phyloP scores from a whole-genome alignment of 2,113 vertebrate species.

The Tichodroma muraria region DNA sequence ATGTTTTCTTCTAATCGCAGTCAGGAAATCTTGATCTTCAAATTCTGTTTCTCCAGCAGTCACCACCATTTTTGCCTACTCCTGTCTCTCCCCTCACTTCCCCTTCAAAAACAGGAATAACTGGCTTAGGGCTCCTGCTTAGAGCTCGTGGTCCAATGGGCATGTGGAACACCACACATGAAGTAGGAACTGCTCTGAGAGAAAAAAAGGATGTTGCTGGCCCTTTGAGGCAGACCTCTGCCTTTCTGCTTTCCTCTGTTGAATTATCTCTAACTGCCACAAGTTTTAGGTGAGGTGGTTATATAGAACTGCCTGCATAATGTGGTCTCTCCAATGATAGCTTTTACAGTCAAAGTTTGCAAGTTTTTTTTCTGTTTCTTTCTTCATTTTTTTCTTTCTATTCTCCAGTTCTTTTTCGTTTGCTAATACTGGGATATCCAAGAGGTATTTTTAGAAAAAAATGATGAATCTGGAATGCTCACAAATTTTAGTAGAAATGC shows the following conservation, averaged over 20 bases:
- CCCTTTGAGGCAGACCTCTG: background rate
- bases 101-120: slow-evolving; percentile 38
- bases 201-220: slow-evolving; percentile 21
- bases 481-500: background rate
- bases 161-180: background rate
- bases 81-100: background rate
- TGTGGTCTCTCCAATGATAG: background rate
- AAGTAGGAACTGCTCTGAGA: background rate
- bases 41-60: background rate
- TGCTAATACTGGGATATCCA: background rate
- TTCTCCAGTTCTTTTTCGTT: background rate
- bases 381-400: background rate
- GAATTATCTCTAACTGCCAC: slow-evolving; percentile 31
- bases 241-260: slow-evolving; percentile 4
- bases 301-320: background rate
- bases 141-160: background rate
- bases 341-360: background rate
- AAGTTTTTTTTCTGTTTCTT: background rate
- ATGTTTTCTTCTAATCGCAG: background rate
- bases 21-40: background rate
- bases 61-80: background rate
- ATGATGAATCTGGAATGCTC: background rate
- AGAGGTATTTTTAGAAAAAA: background rate
- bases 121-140: background rate
- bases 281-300: slow-evolving; percentile 13